Evolutionary conservation across 2,797 vertebrate genomes (phyloP).

Genomic region (Danionella dracula): DNA sequence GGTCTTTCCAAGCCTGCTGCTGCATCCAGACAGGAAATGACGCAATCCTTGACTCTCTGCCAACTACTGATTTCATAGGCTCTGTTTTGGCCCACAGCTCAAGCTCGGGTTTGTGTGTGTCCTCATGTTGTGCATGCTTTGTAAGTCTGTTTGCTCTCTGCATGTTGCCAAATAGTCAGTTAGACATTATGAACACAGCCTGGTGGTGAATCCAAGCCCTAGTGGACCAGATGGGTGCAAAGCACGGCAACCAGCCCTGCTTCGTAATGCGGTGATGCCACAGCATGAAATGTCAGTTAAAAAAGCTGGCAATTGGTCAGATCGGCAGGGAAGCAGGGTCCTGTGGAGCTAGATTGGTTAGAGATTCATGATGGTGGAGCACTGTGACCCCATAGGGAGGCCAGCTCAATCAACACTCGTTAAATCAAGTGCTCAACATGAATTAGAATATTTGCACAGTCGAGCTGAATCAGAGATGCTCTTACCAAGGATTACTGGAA

Average conservation of each 20-base stretch:
- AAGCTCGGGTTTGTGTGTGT: background rate
- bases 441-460: conserved; percentile 4
- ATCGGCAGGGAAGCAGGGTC: background rate
- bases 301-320: background rate
- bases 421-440: conserved; percentile 5
- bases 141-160: conserved; percentile 15
- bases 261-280: background rate
- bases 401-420: conserved; percentile 10
- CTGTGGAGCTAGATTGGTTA: background rate
- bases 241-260: background rate
- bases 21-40: background rate
- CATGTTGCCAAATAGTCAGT: conserved; percentile 28
- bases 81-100: background rate
- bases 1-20: background rate
- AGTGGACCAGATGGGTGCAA: conserved; percentile 25
- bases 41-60: background rate
- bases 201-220: conserved; percentile 1
- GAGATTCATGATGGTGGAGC: conserved; percentile 4
- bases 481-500: background rate
- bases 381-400: conserved; percentile 6
- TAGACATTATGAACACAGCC: conserved; percentile 14
- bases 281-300: background rate
- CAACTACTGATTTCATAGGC: background rate
- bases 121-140: background rate
- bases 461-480: background rate